Conservation (phyloP, 2,797 vertebrate genomes). For the Carduelis carduelis region DNA sequence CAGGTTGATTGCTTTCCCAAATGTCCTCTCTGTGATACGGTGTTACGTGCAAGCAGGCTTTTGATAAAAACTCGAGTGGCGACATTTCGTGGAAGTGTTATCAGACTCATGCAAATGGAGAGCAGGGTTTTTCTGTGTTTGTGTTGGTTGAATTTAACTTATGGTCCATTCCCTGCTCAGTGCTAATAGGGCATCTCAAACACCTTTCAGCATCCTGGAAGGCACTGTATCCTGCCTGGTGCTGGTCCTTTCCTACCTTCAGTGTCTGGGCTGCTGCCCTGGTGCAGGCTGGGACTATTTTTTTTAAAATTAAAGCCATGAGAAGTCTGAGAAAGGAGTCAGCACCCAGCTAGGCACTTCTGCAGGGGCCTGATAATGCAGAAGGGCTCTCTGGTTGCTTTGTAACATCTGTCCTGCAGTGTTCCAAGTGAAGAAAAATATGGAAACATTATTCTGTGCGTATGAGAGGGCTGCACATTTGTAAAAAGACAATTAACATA, state of each 20-base stretch:
- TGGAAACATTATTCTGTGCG: background rate
- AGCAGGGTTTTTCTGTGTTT: background rate
- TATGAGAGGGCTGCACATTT: constrained; percentile 16
- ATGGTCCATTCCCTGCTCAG: accelerated
- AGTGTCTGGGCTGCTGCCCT: background rate
- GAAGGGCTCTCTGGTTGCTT: background rate
- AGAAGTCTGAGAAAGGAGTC: background rate
- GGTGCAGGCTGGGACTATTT: background rate
- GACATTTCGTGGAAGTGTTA: background rate
- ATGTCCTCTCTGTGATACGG: accelerated
- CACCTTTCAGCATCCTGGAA: background rate
- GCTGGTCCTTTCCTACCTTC: background rate
- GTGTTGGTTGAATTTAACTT: background rate
- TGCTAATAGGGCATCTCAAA: background rate
- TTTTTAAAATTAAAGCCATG: background rate
- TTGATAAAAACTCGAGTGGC: background rate
- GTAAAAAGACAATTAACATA: constrained; percentile 61
- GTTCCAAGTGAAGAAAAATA: constrained; percentile 41
- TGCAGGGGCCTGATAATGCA: background rate
- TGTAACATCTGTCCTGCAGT: background rate
- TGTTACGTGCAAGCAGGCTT: background rate
- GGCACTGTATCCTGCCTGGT: background rate
- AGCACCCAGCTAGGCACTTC: background rate
- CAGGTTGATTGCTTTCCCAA: constrained; percentile 8
- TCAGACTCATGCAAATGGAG: background rate